phyloP scores from a whole-genome alignment of 2,797 vertebrate species.

The Clarias fuscus region DNA sequence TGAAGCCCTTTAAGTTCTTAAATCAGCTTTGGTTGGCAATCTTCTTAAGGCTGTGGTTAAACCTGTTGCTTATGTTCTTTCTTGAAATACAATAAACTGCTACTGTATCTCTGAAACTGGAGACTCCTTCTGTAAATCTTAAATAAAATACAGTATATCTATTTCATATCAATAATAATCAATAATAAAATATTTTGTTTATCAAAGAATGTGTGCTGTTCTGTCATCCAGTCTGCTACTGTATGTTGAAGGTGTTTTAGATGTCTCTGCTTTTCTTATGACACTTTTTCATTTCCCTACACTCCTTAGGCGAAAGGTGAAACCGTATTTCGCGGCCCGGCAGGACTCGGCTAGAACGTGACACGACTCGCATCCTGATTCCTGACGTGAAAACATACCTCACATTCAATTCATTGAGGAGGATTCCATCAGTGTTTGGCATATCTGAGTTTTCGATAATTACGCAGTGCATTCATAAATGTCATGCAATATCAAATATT shows the following conservation, averaged over 20 bases:
- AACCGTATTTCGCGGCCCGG: neutral
- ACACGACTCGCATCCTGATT: neutral
- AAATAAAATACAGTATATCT: neutral
- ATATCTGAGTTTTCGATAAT: neutral
- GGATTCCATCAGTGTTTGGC: neutral
- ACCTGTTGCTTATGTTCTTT: no score
- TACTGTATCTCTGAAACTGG: neutral
- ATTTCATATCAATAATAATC: neutral
- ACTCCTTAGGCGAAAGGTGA: conserved; percentile 19
- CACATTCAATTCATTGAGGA: neutral
- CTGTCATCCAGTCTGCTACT: neutral
- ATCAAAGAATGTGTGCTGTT: neutral
- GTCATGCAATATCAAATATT: conserved; percentile 48
- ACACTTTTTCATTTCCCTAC: neutral
- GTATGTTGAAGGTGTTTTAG: neutral
- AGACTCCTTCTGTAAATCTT: neutral
- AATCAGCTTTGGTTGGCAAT: no score
- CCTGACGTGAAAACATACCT: neutral
- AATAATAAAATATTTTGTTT: neutral
- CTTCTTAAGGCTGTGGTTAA: no score
- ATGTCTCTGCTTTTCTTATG: neutral
- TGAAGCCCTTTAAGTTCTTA: no score
- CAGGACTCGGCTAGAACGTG: neutral
- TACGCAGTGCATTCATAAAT: conserved; percentile 32
- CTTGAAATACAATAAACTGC: no score